Evolutionary conservation across 2,888 invertebrate species (phyloP).

Genomic region (Laothoe populi): DNA sequence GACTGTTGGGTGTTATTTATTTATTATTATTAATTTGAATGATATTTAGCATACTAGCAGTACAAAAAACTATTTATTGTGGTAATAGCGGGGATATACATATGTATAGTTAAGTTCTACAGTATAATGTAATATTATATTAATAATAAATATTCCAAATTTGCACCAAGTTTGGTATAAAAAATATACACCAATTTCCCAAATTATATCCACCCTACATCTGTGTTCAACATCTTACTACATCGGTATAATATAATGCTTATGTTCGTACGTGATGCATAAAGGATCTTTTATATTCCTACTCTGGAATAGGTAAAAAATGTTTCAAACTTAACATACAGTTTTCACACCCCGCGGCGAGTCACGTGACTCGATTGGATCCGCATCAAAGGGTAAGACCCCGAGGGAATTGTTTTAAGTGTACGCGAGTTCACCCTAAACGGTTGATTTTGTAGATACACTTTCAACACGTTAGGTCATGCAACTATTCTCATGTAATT

Average conservation of each 20-base stretch:
- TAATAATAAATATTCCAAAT: no score
- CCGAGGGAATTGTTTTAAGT: slow-evolving; percentile 19
- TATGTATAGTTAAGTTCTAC: no score
- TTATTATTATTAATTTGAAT: no score
- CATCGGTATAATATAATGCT: slow-evolving; percentile 55
- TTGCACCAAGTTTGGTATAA: neutral
- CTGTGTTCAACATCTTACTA: slow-evolving; percentile 36
- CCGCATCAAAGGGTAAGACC: slow-evolving; percentile 23
- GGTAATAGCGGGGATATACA: no score
- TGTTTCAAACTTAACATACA: slow-evolving; percentile 28
- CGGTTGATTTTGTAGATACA: slow-evolving; percentile 5
- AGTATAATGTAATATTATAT: no score
- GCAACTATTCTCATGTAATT: neutral
- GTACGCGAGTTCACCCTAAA: slow-evolving; percentile 1
- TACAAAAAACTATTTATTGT: no score
- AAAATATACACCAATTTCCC: neutral
- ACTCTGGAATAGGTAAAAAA: slow-evolving; percentile 38
- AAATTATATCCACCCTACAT: slow-evolving; percentile 29
- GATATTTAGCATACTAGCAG: no score
- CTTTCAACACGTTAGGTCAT: neutral
- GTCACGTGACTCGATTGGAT: neutral
- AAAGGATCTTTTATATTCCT: slow-evolving; percentile 55
- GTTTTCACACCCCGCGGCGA: slow-evolving; percentile 4
- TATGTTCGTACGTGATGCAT: slow-evolving; percentile 62
- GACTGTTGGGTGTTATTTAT: no score